Percentiles rank a stretch among this genome's conserved stretches.
Evolutionary conservation across 1,140 invertebrate genomes (phyloP).

Genomic region (Philopotamus ludificatus): DNA sequence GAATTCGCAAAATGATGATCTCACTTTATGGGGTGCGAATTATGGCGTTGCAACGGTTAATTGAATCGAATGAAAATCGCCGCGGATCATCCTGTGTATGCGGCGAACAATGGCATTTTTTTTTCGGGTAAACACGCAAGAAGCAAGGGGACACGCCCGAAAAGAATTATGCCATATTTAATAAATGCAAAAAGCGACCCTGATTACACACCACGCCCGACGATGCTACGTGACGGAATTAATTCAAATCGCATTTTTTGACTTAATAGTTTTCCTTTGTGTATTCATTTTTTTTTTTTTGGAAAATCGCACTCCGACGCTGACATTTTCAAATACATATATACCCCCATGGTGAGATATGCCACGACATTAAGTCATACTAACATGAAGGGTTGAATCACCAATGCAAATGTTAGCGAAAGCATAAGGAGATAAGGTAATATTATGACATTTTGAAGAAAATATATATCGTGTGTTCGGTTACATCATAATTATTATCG

Average conservation of each 20-base stretch:
- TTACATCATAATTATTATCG: too few species aligned
- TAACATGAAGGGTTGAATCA: too few species aligned
- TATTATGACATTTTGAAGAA: too few species aligned
- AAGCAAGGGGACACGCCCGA: background rate
- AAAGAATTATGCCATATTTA: slow-evolving; percentile 6
- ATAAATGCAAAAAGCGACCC: background rate
- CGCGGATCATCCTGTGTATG: background rate
- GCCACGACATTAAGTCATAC: too few species aligned
- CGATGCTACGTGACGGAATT: background rate
- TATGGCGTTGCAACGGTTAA: background rate
- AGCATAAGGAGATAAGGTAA: too few species aligned
- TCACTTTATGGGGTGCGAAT: background rate
- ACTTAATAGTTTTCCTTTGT: too few species aligned
- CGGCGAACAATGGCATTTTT: background rate
- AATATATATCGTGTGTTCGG: too few species aligned
- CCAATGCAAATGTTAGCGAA: too few species aligned
- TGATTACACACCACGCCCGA: background rate
- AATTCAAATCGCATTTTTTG: background rate
- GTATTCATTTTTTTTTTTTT: too few species aligned
- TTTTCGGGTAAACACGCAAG: background rate
- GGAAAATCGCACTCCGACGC: too few species aligned
- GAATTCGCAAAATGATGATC: background rate
- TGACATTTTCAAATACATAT: too few species aligned
- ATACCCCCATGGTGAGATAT: too few species aligned
- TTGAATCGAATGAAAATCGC: background rate